Percentiles rank a stretch among this genome's conserved stretches.
Conservation (phyloP, 1,140 invertebrate genomes). For the Philopotamus ludificatus region DNA sequence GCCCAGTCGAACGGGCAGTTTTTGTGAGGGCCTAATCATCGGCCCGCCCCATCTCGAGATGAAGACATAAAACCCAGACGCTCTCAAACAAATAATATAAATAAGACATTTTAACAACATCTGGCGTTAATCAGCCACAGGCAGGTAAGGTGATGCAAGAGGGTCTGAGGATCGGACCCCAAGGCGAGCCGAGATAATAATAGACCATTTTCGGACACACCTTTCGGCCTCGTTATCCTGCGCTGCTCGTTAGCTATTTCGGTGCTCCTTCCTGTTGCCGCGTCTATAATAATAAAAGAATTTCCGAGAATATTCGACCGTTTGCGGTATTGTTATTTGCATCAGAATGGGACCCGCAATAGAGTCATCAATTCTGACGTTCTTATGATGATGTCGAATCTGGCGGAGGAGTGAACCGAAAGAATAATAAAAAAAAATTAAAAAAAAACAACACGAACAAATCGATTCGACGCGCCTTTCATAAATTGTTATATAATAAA, state of each 20-base stretch:
- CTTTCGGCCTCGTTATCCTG: slow-evolving; percentile 19
- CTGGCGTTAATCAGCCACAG: slow-evolving; percentile 10
- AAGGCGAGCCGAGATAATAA: slow-evolving; percentile 21
- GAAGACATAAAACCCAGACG: not conserved
- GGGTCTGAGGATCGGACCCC: slow-evolving; percentile 5
- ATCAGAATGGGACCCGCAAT: not conserved
- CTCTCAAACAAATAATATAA: no score
- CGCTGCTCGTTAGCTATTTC: slow-evolving; percentile 26
- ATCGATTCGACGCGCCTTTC: no score
- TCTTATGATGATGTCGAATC: not conserved
- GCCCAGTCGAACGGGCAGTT: no score
- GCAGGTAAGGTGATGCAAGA: slow-evolving; percentile 24
- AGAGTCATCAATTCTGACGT: not conserved
- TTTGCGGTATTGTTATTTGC: slow-evolving; percentile 3
- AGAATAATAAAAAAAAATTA: no score
- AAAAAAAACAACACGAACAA: no score
- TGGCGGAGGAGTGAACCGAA: no score
- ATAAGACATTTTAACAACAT: not conserved
- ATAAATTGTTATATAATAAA: no score
- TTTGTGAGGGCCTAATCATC: no score
- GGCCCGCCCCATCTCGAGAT: not conserved
- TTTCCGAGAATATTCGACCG: not conserved
- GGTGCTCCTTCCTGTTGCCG: slow-evolving; percentile 11
- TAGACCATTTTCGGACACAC: slow-evolving; percentile 29
- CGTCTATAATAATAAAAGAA: not conserved